A percentile compares a stretch with the other conserved stretches of the same genome.
phyloP scores from a whole-genome alignment of 2,113 vertebrate species.

The Leucoraja erinaceus region DNA sequence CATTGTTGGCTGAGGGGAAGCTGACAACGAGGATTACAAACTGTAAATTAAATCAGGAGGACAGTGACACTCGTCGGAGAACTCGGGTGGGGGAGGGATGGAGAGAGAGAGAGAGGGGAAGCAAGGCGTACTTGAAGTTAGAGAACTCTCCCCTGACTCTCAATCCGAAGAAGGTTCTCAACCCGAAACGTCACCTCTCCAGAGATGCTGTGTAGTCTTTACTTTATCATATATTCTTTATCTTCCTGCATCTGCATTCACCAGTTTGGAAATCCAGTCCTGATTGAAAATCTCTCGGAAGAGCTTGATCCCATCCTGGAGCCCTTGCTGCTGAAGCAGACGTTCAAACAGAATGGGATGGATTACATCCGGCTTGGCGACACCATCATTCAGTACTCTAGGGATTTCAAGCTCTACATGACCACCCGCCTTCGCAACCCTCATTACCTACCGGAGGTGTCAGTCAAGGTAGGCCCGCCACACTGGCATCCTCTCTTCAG shows the following conservation, averaged over 20 bases:
- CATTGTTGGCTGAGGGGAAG: too few species aligned
- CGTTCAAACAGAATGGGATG: conserved; percentile 47
- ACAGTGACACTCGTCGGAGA: too few species aligned
- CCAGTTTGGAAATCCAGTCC: conserved; percentile 44
- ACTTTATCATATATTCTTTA: background rate
- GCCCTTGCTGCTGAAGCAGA: conserved; percentile 44
- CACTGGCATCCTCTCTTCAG: too few species aligned
- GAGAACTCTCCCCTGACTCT: too few species aligned
- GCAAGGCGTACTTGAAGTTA: too few species aligned
- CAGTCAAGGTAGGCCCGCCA: conserved; percentile 50
- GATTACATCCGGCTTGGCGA: conserved; percentile 46
- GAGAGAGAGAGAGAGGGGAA: too few species aligned
- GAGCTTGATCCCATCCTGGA: conserved; percentile 43
- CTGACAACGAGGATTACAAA: too few species aligned
- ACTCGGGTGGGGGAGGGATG: too few species aligned
- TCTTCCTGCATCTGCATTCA: conserved; percentile 39
- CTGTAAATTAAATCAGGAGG: too few species aligned
- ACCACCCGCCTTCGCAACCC: conserved; percentile 51
- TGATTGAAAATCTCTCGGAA: conserved; percentile 54
- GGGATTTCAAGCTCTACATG: conserved; percentile 53
- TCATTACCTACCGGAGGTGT: conserved; percentile 54
- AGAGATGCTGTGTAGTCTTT: background rate
- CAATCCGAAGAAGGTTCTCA: too few species aligned
- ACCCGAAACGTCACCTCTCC: too few species aligned
- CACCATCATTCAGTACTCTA: conserved; percentile 48